Evolutionary conservation across 2,113 vertebrate species (phyloP).

Genomic region (Sinosuthora webbiana): DNA sequence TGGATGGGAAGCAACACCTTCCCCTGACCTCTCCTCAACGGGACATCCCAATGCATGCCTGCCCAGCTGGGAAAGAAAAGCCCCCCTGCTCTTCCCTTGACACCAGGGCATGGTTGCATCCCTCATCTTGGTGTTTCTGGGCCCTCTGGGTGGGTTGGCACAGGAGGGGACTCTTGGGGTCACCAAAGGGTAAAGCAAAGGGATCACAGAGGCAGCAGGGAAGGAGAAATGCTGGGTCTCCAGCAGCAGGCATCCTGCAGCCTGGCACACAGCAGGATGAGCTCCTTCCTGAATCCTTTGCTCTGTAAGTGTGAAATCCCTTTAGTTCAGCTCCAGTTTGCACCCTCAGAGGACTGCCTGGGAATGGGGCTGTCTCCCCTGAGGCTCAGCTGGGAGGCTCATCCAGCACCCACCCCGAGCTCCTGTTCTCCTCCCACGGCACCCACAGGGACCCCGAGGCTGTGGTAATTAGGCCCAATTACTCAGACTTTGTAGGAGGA

Average conservation of each 20-base stretch:
- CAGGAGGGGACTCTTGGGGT: background rate
- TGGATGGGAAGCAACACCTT: background rate
- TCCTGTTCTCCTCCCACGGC: background rate
- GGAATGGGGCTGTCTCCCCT: background rate
- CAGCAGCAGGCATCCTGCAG: background rate
- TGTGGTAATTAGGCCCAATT: background rate
- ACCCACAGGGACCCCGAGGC: background rate
- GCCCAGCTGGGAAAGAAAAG: background rate
- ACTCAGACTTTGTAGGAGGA: background rate
- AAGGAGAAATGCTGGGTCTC: background rate
- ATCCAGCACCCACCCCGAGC: background rate
- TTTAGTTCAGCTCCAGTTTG: slow-evolving; percentile 21
- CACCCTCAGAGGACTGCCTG: background rate
- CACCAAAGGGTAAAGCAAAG: background rate
- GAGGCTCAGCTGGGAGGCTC: background rate
- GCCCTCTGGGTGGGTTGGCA: background rate
- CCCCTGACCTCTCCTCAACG: background rate
- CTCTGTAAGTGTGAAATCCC: slow-evolving; percentile 11
- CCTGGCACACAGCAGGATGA: background rate
- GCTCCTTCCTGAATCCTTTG: background rate
- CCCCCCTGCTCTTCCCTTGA: background rate
- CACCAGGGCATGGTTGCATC: background rate
- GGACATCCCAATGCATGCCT: background rate
- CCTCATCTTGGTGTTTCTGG: background rate
- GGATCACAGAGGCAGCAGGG: background rate